Evolutionary conservation across 2,888 invertebrate species (phyloP), one percentile per base, ranked within the genome.

Genomic region (Pecten maximus): DNA sequence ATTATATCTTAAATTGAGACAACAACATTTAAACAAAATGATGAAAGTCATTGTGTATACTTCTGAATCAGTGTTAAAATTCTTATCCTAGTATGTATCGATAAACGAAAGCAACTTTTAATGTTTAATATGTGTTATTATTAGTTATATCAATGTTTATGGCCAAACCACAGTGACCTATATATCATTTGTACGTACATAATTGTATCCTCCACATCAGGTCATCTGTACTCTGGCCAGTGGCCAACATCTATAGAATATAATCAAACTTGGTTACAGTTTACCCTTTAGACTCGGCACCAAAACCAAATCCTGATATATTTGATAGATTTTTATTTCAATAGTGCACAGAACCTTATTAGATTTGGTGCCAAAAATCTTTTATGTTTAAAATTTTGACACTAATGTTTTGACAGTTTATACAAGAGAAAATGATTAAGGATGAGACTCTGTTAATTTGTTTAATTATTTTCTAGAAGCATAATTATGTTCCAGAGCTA

Each of bases 291-390:
- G 2, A 19, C 3, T 2, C 74, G 10, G 74, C 35, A 28, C 8
- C 6, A 74, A 35, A 28, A 2, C 28, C 6, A 74, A 74, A 23
- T 35, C 35, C 0, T 4, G 10, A 28, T 74, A 23, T 74, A n/a
- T 48, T n/a, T n/a, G n/a, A 54, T 23, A 54, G 54, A 54, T 54
- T n/a, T 74, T 74, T 74, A 74, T 74, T 74, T 74, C 74, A 10
- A 28, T 28, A 74, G 74, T 74, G 23, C 74, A 74, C 10, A 8
- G 35, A 74, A 74, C 35, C 74, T 74, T 35, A 74, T 28, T 74
- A 74, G 74, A 10, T 35, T 28, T 10, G 35, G 28, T 10, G 35
- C 74, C 35, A 15, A 74, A 19, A 74, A 28, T 74, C 74, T 35
- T 12, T 28, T 1, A 74, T 23, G 35, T 74, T 74, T 74, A 23